Conservation (phyloP, 2,113 vertebrate species). For the Dasyurus viverrinus region DNA sequence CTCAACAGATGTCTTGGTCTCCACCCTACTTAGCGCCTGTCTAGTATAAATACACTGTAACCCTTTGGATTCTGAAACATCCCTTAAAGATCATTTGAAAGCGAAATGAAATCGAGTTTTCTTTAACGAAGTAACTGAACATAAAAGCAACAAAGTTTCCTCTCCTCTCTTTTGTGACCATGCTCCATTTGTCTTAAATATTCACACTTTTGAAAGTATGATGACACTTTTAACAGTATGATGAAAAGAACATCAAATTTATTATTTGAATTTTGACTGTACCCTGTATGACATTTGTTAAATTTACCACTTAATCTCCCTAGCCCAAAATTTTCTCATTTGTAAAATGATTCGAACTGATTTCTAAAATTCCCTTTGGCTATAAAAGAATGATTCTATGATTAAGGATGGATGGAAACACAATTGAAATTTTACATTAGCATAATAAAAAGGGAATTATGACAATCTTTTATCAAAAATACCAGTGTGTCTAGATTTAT, state of each 20-base stretch:
- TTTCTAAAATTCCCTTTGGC: not conserved
- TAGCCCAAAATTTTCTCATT: not conserved
- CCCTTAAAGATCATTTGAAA: not conserved
- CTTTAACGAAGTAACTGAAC: slow-evolving; percentile 18
- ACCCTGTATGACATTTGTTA: not conserved
- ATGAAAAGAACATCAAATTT: not conserved
- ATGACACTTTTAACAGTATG: not conserved
- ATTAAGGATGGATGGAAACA: not conserved
- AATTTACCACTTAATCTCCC: not conserved
- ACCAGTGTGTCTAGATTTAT: not conserved
- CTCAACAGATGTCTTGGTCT: slow-evolving; percentile 81
- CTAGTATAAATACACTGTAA: slow-evolving; percentile 73
- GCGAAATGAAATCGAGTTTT: slow-evolving; percentile 24
- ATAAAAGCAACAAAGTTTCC: slow-evolving; percentile 10
- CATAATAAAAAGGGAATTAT: not conserved
- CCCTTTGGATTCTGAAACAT: slow-evolving; percentile 56
- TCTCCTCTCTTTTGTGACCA: not conserved
- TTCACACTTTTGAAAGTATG: slow-evolving; percentile 9
- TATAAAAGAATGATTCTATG: not conserved
- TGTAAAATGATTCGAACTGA: not conserved
- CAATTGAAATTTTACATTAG: not conserved
- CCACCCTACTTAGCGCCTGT: slow-evolving; percentile 72
- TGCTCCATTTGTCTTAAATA: not conserved
- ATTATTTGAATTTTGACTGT: not conserved
- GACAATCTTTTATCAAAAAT: slow-evolving; percentile 16